Evolutionary conservation across 2,888 invertebrate species (phyloP), one percentile per base, ranked within the genome.

Genomic region (Gymnosoma rotundatum): DNA sequence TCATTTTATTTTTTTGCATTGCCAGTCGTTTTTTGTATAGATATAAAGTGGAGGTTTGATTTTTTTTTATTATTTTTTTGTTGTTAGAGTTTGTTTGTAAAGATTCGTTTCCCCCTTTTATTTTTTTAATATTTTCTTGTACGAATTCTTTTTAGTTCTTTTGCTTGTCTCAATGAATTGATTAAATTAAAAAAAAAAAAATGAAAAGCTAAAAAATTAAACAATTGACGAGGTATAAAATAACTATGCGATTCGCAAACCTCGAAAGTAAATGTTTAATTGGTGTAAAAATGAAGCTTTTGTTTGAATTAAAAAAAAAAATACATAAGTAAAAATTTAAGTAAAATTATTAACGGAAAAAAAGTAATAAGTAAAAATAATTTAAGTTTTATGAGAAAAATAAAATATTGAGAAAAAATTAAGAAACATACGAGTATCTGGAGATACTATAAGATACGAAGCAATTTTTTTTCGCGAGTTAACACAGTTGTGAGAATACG

Each of bases 1-100:
- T 64, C 54, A 25, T 64, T 42, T 64, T 64, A 14, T 45, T 76
- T 78, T 61, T 78, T 69, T 69, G 69, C 14, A 54, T 76, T 78
- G 52, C 52, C 69, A 61, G 60, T 69, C 61, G 18, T 78, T 70
- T 61, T 78, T 54, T 9, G 52, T 18, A 69, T 14, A 38, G 58
- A 20, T n/a, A n/a, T n/a, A n/a, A n/a, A n/a, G n/a, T n/a, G 18
- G 38, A 25, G 45, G 50, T 20, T 36, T 66, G 36, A 58, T 21
- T 25, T 50, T 67, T 12, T 64, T 25, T 50, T 64, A 50, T 50
- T 1, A n/a, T n/a, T 25, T 32, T 32, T 32, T 52, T 42, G 10
- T 1, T 12, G 36, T 52, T 63, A 36, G 45, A 54, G 63, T 54
- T 52, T 69, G 63, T 70, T 67, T 60, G 67, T 25, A 67, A 76